phyloP scores from a whole-genome alignment of 1,140 invertebrate species.

The Phortica variegata region DNA sequence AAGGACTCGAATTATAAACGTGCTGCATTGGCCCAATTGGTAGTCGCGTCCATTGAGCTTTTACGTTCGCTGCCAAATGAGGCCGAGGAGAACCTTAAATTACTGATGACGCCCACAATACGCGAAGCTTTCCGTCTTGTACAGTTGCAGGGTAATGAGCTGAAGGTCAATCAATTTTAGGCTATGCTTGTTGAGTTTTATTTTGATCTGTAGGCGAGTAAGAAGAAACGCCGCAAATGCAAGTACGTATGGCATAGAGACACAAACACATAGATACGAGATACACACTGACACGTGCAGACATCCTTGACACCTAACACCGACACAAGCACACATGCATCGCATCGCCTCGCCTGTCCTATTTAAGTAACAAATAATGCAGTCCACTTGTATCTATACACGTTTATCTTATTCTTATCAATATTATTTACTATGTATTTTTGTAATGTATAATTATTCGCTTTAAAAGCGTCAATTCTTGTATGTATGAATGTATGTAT shows the following conservation, averaged over 20 bases:
- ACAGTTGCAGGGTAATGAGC: conserved; percentile 54
- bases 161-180: conserved; percentile 57
- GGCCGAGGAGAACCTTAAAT: conserved; percentile 49
- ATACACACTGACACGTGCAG: too few relatives aligned
- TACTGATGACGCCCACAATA: conserved; percentile 55
- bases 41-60: conserved; percentile 55
- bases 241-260: too few relatives aligned
- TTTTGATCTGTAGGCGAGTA: conserved; percentile 52
- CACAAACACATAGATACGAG: too few relatives aligned
- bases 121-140: conserved; percentile 54
- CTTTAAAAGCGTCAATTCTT: not conserved
- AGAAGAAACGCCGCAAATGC: too few relatives aligned
- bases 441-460: not conserved
- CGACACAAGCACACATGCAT: not conserved
- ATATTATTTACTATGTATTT: conserved; percentile 1
- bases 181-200: conserved; percentile 57
- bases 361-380: conserved; percentile 6
- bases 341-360: conserved; percentile 7
- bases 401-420: not conserved
- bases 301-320: conserved; percentile 27
- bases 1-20: conserved; percentile 64
- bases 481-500: not conserved
- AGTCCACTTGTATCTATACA: too few relatives aligned
- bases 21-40: conserved; percentile 47
- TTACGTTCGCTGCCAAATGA: conserved; percentile 45